Evolutionary conservation across 2,888 invertebrate species (phyloP), one percentile per base, ranked within the genome.

Genomic region (Anthophora plumipes): DNA sequence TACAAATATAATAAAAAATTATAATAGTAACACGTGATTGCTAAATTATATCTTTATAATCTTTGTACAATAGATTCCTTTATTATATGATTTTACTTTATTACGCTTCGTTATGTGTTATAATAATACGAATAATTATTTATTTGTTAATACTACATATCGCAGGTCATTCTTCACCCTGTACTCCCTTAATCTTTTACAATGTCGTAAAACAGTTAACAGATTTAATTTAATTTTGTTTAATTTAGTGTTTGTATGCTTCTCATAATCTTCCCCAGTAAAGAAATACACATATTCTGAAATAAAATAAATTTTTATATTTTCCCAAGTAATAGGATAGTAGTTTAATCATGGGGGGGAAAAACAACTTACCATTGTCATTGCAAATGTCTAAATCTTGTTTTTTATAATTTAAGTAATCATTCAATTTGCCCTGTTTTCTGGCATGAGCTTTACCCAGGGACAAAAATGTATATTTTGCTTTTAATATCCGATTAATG

Each of bases 151-250:
- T 54, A 86, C 25, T 48, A 87, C 46, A 31, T 86, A 86, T 57
- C 66, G 50, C n/a, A 82, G 20, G 25, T 83, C 73, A 37, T 82
- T 87, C 37, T 88, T 90, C 14, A 83, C 78, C 72, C 92, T 89
- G 8, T 89, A 78, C 82, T 92, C 92, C 43, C 90, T 82, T 50
- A 93, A 77, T 64, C 91, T 86, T 80, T 91, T 92, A 48, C 91
- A 92, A 70, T 92, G 92, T 0, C 92, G 89, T 31, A 93, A 80
- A 52, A 89, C 91, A 5, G 90, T 90, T 41, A 93, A n/a, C 14
- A 92, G 82, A 83, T 91, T 93, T 25, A 93, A 84, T 80, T 91
- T 92, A 0, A 86, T 87, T 81, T 91, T 93, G 57, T 92, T 91
- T 43, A 93, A 54, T 71, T 93, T 93, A 1, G 74, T 55, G 55